These are phyloP conservation scores for Trissonchulus sp. DNA, from an alignment of 2,888 invertebrate genomes.

Conservation along the genomic window DNA sequence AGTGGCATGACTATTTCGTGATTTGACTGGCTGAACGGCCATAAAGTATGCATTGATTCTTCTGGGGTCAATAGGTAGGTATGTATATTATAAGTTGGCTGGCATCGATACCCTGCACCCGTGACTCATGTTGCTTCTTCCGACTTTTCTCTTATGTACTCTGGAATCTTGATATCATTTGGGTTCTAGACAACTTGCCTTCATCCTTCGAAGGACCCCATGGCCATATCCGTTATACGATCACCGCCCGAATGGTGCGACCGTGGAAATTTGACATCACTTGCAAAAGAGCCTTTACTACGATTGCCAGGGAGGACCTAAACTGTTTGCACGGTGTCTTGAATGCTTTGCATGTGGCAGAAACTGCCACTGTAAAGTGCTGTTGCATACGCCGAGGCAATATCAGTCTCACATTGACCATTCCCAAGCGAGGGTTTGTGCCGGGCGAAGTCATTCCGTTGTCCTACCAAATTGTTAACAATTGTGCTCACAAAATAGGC, in stretches of 20 bases:
- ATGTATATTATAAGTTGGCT: too few relatives aligned
- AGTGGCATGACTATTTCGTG: too few relatives aligned
- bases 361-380: background rate
- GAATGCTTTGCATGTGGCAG: background rate
- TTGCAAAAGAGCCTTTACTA: conserved; percentile 14
- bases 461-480: background rate
- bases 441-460: conserved; percentile 15
- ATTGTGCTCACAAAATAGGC: background rate
- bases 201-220: conserved; percentile 17
- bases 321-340: background rate
- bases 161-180: too few relatives aligned
- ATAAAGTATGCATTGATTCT: too few relatives aligned
- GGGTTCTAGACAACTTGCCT: background rate
- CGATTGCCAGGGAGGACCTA: conserved; percentile 19
- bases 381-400: conserved; percentile 12
- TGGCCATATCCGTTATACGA: conserved; percentile 20
- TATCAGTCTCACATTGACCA: background rate
- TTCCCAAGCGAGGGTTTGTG: conserved; percentile 23
- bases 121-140: too few relatives aligned
- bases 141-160: too few relatives aligned
- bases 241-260: background rate
- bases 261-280: conserved; percentile 24
- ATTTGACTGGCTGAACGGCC: too few relatives aligned
- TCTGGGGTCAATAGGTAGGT: too few relatives aligned
- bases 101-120: too few relatives aligned